Evolutionary conservation across 2,888 invertebrate species (phyloP).

Genomic region (Eurytoma californica): DNA sequence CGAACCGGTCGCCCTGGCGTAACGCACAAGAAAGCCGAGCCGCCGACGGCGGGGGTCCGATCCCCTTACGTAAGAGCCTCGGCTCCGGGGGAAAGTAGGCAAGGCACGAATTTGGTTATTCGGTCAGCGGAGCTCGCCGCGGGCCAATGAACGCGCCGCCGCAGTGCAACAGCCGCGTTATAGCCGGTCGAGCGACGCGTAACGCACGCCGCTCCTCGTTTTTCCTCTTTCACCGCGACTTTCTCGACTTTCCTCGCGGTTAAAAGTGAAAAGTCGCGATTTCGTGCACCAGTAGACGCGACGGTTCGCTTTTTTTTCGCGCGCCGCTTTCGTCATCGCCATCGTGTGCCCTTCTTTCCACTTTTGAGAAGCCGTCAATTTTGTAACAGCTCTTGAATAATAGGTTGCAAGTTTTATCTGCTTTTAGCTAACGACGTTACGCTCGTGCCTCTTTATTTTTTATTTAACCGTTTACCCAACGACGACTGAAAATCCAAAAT

Average conservation of each 20-base stretch:
- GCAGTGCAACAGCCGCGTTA: background rate
- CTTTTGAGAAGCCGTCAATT: no score
- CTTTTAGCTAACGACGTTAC: no score
- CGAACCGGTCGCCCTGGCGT: conserved; percentile 17
- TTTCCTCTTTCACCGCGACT: background rate
- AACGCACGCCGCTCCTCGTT: background rate
- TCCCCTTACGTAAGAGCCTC: conserved; percentile 1
- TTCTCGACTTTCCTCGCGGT: no score
- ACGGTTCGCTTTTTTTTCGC: no score
- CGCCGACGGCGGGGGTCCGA: background rate
- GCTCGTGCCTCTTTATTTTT: no score
- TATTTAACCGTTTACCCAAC: no score
- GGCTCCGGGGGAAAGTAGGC: conserved; percentile 67
- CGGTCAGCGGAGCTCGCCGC: conserved; percentile 69
- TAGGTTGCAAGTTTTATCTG: no score
- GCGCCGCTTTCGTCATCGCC: no score
- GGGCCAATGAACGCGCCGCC: conserved; percentile 57
- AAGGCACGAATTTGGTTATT: conserved; percentile 72
- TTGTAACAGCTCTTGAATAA: no score
- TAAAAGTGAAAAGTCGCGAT: conserved; percentile 15
- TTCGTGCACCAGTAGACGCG: conserved; percentile 35
- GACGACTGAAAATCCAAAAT: no score
- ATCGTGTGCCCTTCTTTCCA: no score
- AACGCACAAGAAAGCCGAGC: conserved; percentile 1
- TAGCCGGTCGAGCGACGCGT: conserved; percentile 12